phyloP scores from a whole-genome alignment of 2,888 invertebrate species.

The Spodoptera littoralis region DNA sequence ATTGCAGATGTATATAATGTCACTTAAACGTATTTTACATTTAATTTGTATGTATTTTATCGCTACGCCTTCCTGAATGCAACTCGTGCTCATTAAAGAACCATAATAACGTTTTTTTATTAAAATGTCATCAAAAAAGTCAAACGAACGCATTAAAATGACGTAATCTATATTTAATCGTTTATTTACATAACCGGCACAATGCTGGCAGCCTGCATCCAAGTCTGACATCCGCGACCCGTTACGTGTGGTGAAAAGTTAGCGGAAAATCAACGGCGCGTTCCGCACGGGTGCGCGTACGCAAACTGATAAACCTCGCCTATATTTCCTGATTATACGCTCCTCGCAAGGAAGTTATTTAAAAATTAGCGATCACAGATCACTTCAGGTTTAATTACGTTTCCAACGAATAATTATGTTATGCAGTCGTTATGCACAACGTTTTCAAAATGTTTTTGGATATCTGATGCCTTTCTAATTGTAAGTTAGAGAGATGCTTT shows the following conservation, averaged over 20 bases:
- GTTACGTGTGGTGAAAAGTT: constrained; percentile 54
- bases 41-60: too few species aligned
- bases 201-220: constrained; percentile 12
- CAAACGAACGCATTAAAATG: constrained; percentile 22
- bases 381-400: constrained; percentile 19
- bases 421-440: too few species aligned
- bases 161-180: constrained; percentile 34
- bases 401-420: neutral
- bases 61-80: too few species aligned
- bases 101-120: neutral
- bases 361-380: constrained; percentile 46
- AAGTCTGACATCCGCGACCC: constrained; percentile 40
- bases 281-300: constrained; percentile 65
- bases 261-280: constrained; percentile 55
- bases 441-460: too few species aligned
- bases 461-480: neutral
- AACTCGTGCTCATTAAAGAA: neutral
- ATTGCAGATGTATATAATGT: too few species aligned
- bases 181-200: constrained; percentile 44
- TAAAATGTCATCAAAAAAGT: constrained; percentile 13
- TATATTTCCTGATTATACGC: constrained; percentile 70
- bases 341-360: constrained; percentile 59
- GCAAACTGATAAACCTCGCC: constrained; percentile 55
- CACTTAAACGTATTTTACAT: too few species aligned
- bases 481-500: neutral